Evolutionary conservation across 2,113 vertebrate genomes (phyloP).

Genomic region (Capricornis sumatraensis): DNA sequence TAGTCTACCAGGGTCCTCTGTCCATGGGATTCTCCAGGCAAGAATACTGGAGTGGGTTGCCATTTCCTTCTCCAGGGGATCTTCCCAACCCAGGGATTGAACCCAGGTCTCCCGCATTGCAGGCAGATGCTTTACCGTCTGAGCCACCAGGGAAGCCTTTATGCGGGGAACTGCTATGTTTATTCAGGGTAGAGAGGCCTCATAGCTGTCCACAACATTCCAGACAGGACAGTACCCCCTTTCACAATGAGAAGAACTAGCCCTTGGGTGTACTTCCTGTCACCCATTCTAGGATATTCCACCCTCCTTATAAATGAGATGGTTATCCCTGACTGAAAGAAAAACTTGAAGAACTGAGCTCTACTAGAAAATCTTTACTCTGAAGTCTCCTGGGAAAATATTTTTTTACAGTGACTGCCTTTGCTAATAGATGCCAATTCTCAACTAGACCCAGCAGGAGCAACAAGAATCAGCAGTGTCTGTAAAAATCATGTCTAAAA

Average conservation of each 20-base stretch:
- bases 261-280: not conserved
- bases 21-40: not conserved
- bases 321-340: not conserved
- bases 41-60: not conserved
- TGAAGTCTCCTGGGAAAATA: not conserved
- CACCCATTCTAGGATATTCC: not conserved
- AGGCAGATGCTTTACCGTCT: not conserved
- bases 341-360: not conserved
- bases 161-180: not conserved
- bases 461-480: not conserved
- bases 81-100: not conserved
- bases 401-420: not conserved
- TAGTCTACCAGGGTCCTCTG: not conserved
- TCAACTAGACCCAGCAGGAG: not conserved
- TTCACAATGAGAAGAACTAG: not conserved
- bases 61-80: not conserved
- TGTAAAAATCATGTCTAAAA: not conserved
- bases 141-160: not conserved
- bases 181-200: not conserved
- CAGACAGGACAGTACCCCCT: not conserved
- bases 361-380: not conserved
- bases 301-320: not conserved
- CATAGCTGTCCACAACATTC: not conserved
- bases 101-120: not conserved
- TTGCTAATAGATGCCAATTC: not conserved